These are phyloP conservation scores for Drosophila bocki DNA, from an alignment of 1,140 invertebrate species.

Conservation along the genomic window DNA sequence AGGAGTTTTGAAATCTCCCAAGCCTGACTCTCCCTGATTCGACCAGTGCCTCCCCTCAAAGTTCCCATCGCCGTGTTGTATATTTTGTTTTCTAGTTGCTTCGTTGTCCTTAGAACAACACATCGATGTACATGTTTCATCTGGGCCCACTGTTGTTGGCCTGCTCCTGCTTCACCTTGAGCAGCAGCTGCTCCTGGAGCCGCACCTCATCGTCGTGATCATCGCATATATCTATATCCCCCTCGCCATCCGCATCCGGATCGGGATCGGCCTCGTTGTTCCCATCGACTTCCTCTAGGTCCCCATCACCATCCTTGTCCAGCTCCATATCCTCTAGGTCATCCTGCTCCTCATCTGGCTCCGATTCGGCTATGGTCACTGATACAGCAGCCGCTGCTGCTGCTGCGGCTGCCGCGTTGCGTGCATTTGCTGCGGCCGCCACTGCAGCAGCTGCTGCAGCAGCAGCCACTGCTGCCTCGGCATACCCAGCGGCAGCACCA, in stretches of 20 bases:
- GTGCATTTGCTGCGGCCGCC: slow-evolving; percentile 66
- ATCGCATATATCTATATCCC: slow-evolving; percentile 79
- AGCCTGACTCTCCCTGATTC: background rate
- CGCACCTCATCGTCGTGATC: slow-evolving; percentile 68
- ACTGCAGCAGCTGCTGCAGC: slow-evolving; percentile 70
- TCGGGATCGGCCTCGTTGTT: slow-evolving; percentile 37
- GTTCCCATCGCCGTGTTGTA: background rate
- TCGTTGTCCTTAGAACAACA: slow-evolving; percentile 62
- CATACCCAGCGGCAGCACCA: slow-evolving; percentile 50
- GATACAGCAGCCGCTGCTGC: slow-evolving; percentile 54
- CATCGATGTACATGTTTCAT: slow-evolving; percentile 84
- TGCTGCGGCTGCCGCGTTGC: slow-evolving; percentile 62
- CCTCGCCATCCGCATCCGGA: slow-evolving; percentile 62
- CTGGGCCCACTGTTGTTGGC: slow-evolving; percentile 48
- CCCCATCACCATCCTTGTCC: slow-evolving; percentile 54
- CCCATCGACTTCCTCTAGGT: slow-evolving; percentile 19
- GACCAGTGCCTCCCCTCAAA: background rate
- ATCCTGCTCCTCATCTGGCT: slow-evolving; percentile 60
- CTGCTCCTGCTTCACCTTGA: slow-evolving; percentile 76
- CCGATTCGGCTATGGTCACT: slow-evolving; percentile 55
- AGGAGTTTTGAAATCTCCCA: background rate
- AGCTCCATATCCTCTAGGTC: slow-evolving; percentile 49
- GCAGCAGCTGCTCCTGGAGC: slow-evolving; percentile 68
- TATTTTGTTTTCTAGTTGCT: background rate
- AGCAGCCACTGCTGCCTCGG: slow-evolving; percentile 73